These are phyloP conservation scores for Dyspetes luteomarginatus DNA, from an alignment of 2,888 invertebrate species.

Conservation along the genomic window DNA sequence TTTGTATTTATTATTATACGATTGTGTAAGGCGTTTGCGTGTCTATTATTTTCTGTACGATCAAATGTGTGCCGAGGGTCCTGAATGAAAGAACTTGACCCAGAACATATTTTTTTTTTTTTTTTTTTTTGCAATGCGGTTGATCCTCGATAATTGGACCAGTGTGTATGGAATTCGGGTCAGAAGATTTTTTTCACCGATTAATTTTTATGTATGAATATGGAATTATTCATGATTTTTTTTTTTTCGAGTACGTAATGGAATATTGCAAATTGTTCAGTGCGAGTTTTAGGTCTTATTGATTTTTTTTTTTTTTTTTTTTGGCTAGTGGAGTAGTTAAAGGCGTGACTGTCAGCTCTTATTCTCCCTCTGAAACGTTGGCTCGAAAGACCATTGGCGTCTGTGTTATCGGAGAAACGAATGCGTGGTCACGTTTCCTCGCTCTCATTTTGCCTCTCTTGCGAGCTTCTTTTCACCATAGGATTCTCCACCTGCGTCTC, in stretches of 20 bases:
- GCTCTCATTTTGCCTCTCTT: constrained; percentile 57
- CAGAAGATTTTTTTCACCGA: constrained; percentile 36
- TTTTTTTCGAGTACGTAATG: neutral
- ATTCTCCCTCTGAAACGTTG: no score
- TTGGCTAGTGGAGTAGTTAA: no score
- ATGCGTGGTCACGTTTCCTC: constrained; percentile 77
- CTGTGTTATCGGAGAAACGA: constrained; percentile 74
- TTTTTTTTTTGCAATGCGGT: constrained; percentile 16
- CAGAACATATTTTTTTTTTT: constrained; percentile 24
- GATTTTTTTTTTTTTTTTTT: neutral
- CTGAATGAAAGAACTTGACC: constrained; percentile 44
- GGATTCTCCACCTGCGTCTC: constrained; percentile 74
- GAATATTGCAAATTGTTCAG: neutral
- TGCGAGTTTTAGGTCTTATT: neutral
- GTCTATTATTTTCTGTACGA: constrained; percentile 32
- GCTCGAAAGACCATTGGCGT: constrained; percentile 57
- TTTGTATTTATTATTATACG: constrained; percentile 40
- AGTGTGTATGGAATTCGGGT: constrained; percentile 43
- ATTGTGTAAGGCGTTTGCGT: constrained; percentile 36
- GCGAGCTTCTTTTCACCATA: constrained; percentile 61
- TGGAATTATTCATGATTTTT: neutral
- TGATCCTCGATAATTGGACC: constrained; percentile 32
- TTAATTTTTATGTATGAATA: neutral
- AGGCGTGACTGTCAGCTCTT: no score
- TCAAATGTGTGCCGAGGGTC: constrained; percentile 50